Base-by-base conservation (phyloP, 1,140 invertebrate genomes). In the Mizuhopecten yessoensis region DNA sequence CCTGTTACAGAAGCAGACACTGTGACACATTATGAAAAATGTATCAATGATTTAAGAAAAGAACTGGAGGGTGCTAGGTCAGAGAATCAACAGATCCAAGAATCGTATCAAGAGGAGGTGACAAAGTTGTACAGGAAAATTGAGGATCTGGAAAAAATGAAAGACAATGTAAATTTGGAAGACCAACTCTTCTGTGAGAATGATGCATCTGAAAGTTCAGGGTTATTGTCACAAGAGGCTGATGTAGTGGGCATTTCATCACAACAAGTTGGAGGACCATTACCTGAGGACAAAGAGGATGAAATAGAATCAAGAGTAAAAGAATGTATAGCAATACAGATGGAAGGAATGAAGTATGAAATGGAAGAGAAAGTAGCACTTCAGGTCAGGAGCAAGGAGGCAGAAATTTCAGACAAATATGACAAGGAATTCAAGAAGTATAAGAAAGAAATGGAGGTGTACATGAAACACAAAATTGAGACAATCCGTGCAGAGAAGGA, bases 401-500 rank as follows among this genome's bases (percentile, higher is more conserved):
- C 88, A 57, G 93, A 93, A 57, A 42, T 94, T 45, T 75, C 93
- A 39, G 86, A 91, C 23, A 86, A 92, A 86, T 90, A 90, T 86
- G 94, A 94, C 7, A 45, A 87, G 17, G 92, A 95, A 75, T 93
- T 93, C 57, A 92, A 93, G 87, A 89, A 94, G 20, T 89, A 90
- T 39, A 86, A 93, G 33, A 89, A 93, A 23, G 91, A 95, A 33
- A 90, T 93, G 86, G 94, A 95, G 87, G 93, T 94, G 20, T 87
- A 93, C 42, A 90, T 93, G 34, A 92, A 92, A 36, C 93, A 93
- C 89, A 93, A 94, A 49, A 75, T 95, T 15, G 91, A 95, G 88
- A 88, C 93, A 29, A 86, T 94, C 3, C 94, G 91, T 33, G 90
- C 89, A 29, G 94, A 96, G 36, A 95, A 94, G 88, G 93, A 96